A percentile compares a stretch with the other conserved stretches of the same genome.
These are phyloP conservation scores for Xiphydria camelus DNA, from an alignment of 2,888 invertebrate genomes.

Conservation along the genomic window DNA sequence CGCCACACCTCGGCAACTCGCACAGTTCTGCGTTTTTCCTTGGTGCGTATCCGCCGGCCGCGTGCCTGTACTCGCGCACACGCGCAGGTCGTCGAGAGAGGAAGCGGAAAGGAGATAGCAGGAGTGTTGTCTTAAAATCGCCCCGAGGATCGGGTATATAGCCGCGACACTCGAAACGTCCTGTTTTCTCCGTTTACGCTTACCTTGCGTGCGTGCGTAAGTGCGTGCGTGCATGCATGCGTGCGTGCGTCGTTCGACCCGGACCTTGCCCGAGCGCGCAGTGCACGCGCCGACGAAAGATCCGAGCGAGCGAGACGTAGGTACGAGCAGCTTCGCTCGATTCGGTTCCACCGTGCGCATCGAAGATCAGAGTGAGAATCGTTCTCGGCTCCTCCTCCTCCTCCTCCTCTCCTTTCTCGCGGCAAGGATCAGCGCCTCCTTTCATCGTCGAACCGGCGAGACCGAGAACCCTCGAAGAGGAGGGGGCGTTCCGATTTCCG, in stretches of 20 bases:
- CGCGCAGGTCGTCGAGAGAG: slow-evolving; percentile 16
- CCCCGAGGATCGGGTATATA: slow-evolving; percentile 33
- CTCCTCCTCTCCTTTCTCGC: too few species aligned
- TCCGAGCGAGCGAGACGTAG: slow-evolving; percentile 9
- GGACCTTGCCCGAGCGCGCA: slow-evolving; percentile 1
- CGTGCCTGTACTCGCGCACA: slow-evolving; percentile 1
- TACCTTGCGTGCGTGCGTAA: slow-evolving; percentile 8
- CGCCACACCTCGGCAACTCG: too few species aligned
- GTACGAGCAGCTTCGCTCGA: slow-evolving; percentile 14
- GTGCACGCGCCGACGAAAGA: slow-evolving; percentile 1
- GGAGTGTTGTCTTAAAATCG: slow-evolving; percentile 35
- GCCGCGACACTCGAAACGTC: slow-evolving; percentile 43
- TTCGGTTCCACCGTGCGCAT: slow-evolving; percentile 8
- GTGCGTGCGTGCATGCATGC: background rate
- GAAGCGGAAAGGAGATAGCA: slow-evolving; percentile 39
- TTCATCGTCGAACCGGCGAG: too few species aligned
- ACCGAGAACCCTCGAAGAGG: too few species aligned
- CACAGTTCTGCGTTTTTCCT: too few species aligned
- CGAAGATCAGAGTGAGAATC: slow-evolving; percentile 13
- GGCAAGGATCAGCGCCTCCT: too few species aligned
- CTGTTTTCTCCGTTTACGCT: slow-evolving; percentile 27
- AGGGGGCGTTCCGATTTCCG: too few species aligned
- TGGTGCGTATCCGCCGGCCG: too few species aligned
- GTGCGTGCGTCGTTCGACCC: background rate
- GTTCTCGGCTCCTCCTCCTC: too few species aligned